Evolutionary conservation across 23 tunicate species (phyloP), one percentile per base, ranked within the genome.

Genomic region (Aplidium turbinatum): DNA sequence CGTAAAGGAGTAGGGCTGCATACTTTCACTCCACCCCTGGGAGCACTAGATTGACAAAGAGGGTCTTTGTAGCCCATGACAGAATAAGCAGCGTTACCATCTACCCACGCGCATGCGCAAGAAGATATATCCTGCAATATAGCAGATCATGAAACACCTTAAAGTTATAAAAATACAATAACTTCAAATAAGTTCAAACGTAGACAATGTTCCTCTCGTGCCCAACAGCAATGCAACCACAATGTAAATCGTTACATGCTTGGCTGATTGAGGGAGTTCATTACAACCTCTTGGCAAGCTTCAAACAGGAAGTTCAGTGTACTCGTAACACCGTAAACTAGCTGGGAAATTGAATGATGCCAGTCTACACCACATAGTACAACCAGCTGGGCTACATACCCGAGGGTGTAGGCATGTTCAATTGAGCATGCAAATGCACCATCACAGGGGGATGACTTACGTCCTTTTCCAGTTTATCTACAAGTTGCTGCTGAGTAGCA

Each of bases 71-170:
- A 33, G 32, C 78, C 45, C 75, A 75, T 73, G 1, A 81, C 87
- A 34, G 79, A 42, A 20, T 38, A 57, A 5, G 78, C 76, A 22
- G 35, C 52, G 20, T 58, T 58, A 2, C 87, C 96, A 13, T 62
- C 83, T 0, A 27, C 75, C 96, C 96, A 88, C 1, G 87, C 87
- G 57, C 96, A 88, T 3, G 78, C 77, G 50, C 96, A 88, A n/a
- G 96, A 85, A 9, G 87, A 81, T 4, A 88, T 60, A 38, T 88
- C 96, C 96, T 87, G 57, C 0, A 70, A 34, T 33, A 66, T 18
- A 61, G 30, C 25, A 13, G 62, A 20, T 42, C 62, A 55, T 6
- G 62, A 18, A 6, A n/a, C n/a, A n/a, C n/a, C n/a, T n/a, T n/a
- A n/a, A n/a, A n/a, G n/a, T n/a, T n/a, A n/a, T n/a, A n/a, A n/a